Evolutionary conservation across 1,140 invertebrate species (phyloP).

Genomic region (Anthonomus grandis): DNA sequence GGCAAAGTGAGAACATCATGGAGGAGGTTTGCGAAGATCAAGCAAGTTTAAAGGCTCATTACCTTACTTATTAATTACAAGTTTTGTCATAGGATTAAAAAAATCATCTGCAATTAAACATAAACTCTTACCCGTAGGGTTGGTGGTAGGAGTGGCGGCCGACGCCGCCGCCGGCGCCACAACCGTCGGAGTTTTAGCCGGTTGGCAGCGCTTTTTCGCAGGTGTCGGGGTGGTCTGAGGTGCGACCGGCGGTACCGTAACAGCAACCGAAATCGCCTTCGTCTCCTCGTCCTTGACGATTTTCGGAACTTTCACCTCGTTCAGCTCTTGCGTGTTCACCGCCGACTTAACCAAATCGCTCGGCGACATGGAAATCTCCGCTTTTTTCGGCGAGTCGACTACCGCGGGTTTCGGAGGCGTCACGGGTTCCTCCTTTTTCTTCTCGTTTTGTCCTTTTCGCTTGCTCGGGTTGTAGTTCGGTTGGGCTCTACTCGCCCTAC

Average conservation of each 20-base stretch:
- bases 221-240: constrained; percentile 25
- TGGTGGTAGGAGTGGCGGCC: constrained; percentile 56
- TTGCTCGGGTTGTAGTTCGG: constrained; percentile 55
- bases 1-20: too few relatives aligned
- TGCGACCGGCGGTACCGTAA: constrained; percentile 29
- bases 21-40: too few relatives aligned
- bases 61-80: too few relatives aligned
- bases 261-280: constrained; percentile 24
- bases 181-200: constrained; percentile 36
- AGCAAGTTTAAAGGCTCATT: too few relatives aligned
- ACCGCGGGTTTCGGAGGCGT: constrained; percentile 7
- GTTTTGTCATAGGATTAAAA: too few relatives aligned
- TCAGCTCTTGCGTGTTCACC: constrained; percentile 60
- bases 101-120: too few relatives aligned
- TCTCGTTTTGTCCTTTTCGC: constrained; percentile 43
- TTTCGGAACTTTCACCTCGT: constrained; percentile 44
- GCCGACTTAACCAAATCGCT: constrained; percentile 63
- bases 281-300: constrained; percentile 37
- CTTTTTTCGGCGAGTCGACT: not conserved
- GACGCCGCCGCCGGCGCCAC: constrained; percentile 34
- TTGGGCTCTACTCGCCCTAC: constrained; percentile 46
- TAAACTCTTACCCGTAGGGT: constrained; percentile 62
- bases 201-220: constrained; percentile 44
- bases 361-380: constrained; percentile 52
- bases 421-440: constrained; percentile 7